Evolutionary conservation across 2,113 vertebrate genomes (phyloP), one percentile per base, ranked within the genome.

Genomic region (Butorides virescens): DNA sequence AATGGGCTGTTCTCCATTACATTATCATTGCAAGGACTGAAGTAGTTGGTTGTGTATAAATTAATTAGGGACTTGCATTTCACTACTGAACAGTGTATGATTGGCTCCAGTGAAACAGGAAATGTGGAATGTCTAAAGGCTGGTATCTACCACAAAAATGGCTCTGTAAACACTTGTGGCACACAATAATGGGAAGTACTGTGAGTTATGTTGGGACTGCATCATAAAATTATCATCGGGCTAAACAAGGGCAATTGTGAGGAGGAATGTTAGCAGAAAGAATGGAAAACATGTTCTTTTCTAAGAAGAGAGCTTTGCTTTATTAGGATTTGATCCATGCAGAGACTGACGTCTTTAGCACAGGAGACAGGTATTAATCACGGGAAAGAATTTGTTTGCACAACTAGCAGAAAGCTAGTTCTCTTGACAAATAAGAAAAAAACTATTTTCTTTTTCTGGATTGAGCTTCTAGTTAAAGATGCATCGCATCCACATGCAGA

Each of bases 241-340:
- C 92, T 92, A 70, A 94, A 91, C 66, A 75, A 94, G 89, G 77
- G 84, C 84, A 90, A 25, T 70, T 93, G 91, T 95, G 95, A 93
- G 58, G 73, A 92, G 76, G 80, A 83, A 75, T 65, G 52, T 62
- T 80, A 94, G 88, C 71, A 80, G 53, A 34, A 81, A 67, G 63
- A 83, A 50, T 18, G 34, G 66, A 65, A 94, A 95, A 65, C 23
- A 29, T 15, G 25, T 80, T 80, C 34, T 71, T 88, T 89, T 66
- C 59, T 67, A 63, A 71, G 87, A 76, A 46, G 61, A 78, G 73
- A 79, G 39, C 46, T 93, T 90, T 87, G 66, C 83, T 95, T 85
- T 79, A 34, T 72, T 89, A 65, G 82, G 76, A 29, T 76, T 82
- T 72, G 50, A 67, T 93, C 90, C 39, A 20, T 68, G 71, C 53